Conservation (phyloP, 2,113 vertebrate species). For the Megaceryle maxima region DNA sequence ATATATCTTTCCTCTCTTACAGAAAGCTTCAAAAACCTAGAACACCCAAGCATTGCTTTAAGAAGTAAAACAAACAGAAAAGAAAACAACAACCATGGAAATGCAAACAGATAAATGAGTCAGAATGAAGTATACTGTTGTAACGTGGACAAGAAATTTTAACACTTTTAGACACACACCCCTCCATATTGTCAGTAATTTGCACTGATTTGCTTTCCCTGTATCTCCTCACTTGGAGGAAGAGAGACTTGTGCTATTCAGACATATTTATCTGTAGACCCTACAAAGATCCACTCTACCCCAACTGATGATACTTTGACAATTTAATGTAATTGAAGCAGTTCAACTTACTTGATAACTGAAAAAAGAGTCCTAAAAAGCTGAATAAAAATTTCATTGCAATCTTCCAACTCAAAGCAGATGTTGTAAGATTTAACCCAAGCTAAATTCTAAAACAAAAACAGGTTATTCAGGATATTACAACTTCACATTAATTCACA, state of each 20-base stretch:
- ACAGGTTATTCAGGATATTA: conserved; percentile 50
- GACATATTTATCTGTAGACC: neutral
- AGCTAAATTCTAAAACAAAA: conserved; percentile 89
- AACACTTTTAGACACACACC: neutral
- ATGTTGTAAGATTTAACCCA: conserved; percentile 99
- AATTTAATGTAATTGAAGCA: neutral
- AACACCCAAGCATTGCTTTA: neutral
- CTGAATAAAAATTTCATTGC: conserved; percentile 99
- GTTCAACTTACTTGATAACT: conserved; percentile 95
- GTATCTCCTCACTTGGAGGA: neutral
- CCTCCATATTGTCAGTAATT: neutral
- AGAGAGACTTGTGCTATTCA: neutral
- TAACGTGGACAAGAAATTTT: neutral
- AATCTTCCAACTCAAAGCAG: conserved; percentile 99
- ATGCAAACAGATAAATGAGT: neutral
- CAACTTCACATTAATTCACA: conserved; percentile 16
- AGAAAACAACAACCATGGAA: neutral
- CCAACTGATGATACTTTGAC: neutral
- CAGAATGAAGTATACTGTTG: neutral
- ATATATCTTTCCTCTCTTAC: neutral
- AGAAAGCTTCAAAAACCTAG: neutral
- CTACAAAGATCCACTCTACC: neutral
- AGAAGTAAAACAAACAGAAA: neutral
- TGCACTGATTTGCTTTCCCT: neutral
- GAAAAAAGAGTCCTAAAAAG: conserved; percentile 99